These are phyloP conservation scores for Drosophila flavopinicola DNA, from an alignment of 2,888 invertebrate genomes.

Conservation along the genomic window DNA sequence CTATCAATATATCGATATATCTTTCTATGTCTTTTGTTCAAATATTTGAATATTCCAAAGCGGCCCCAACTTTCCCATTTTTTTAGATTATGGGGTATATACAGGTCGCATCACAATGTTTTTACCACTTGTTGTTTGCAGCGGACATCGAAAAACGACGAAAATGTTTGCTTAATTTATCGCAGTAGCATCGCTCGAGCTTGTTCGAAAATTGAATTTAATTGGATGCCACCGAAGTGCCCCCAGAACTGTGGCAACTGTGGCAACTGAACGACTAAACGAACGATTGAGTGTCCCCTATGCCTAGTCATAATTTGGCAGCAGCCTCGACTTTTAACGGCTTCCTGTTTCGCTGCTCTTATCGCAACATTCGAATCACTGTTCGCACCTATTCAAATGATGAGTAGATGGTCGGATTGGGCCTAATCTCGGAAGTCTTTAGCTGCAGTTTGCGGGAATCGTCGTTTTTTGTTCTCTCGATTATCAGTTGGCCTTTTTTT, in stretches of 20 bases:
- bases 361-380: constrained; percentile 63
- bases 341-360: constrained; percentile 55
- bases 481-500: constrained; percentile 66
- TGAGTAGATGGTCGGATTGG: constrained; percentile 63
- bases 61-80: no score
- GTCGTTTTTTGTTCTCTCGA: constrained; percentile 38
- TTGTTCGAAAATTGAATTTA: constrained; percentile 77
- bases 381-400: constrained; percentile 78
- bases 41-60: background rate
- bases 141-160: constrained; percentile 32
- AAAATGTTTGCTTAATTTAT: constrained; percentile 79
- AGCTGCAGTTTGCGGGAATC: constrained; percentile 39
- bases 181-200: constrained; percentile 75
- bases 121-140: constrained; percentile 11
- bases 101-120: constrained; percentile 1
- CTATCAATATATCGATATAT: no score
- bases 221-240: constrained; percentile 75
- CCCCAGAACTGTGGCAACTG: constrained; percentile 40
- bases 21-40: no score
- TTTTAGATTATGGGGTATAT: constrained; percentile 22
- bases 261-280: background rate
- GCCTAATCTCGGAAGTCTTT: constrained; percentile 57
- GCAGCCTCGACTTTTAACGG: constrained; percentile 52
- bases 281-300: constrained; percentile 48
- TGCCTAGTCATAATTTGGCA: constrained; percentile 69